These are phyloP conservation scores for Rutpela maculata DNA, from an alignment of 2,888 invertebrate genomes.

Conservation along the genomic window DNA sequence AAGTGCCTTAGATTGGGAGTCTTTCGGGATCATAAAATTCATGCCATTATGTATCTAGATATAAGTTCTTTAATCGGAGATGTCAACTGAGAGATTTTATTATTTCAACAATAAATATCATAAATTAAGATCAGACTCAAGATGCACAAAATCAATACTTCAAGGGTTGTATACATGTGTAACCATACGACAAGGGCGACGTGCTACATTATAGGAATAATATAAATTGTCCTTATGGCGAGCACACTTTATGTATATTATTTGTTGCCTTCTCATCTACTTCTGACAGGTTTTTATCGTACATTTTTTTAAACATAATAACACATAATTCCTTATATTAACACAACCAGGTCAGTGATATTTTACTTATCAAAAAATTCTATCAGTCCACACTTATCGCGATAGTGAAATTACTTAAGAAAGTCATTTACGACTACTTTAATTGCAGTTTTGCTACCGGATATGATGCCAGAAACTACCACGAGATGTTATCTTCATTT, in stretches of 20 bases:
- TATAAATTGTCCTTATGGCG: background rate
- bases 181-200: background rate
- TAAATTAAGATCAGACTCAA: background rate
- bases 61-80: no score
- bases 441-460: constrained; percentile 60
- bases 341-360: constrained; percentile 25
- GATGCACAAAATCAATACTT: background rate
- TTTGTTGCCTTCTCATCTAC: background rate
- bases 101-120: background rate
- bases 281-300: constrained; percentile 13
- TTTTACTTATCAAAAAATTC: constrained; percentile 26
- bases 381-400: constrained; percentile 40
- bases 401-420: constrained; percentile 60
- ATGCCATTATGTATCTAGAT: no score
- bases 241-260: background rate
- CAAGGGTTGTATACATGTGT: background rate
- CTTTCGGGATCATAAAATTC: no score
- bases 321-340: constrained; percentile 11
- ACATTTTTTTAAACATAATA: constrained; percentile 24
- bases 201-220: background rate
- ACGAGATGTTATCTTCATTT: constrained; percentile 66
- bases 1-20: no score
- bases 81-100: no score
- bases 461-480: constrained; percentile 58
- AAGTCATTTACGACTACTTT: constrained; percentile 58